phyloP scores from a whole-genome alignment of 2,888 invertebrate genomes.

The Drosophila mimetica region DNA sequence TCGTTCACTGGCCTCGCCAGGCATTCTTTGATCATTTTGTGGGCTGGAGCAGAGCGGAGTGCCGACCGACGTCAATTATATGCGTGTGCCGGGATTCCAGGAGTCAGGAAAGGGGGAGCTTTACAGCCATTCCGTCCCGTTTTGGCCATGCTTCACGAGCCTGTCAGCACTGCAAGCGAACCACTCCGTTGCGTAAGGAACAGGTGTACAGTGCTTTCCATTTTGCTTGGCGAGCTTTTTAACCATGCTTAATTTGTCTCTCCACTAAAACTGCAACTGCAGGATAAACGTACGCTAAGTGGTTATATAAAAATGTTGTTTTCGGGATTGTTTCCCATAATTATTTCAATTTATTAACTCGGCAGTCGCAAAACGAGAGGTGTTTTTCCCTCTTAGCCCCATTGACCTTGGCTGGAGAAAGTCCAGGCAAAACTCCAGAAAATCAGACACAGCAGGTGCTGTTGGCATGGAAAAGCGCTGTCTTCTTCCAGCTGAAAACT shows the following conservation, averaged over 20 bases:
- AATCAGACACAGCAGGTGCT: slow-evolving; percentile 63
- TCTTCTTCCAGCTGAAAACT: neutral
- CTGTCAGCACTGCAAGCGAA: slow-evolving; percentile 40
- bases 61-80: slow-evolving; percentile 1
- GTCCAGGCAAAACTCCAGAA: slow-evolving; percentile 22
- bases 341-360: too few species aligned
- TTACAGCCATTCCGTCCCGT: neutral
- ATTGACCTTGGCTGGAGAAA: slow-evolving; percentile 30
- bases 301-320: slow-evolving; percentile 59
- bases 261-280: slow-evolving; percentile 34
- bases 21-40: slow-evolving; percentile 1
- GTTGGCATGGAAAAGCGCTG: slow-evolving; percentile 11
- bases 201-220: neutral
- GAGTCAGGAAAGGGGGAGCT: neutral
- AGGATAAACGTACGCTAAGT: too few species aligned
- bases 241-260: slow-evolving; percentile 73
- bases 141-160: slow-evolving; percentile 8
- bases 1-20: neutral
- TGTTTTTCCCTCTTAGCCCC: too few species aligned
- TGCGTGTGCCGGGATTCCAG: slow-evolving; percentile 5
- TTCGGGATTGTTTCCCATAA: slow-evolving; percentile 40
- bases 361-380: too few species aligned
- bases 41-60: neutral
- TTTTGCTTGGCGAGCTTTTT: slow-evolving; percentile 43
- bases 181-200: slow-evolving; percentile 6